These are phyloP conservation scores for Elysia crispata DNA, from an alignment of 2,888 invertebrate genomes.

Conservation along the genomic window DNA sequence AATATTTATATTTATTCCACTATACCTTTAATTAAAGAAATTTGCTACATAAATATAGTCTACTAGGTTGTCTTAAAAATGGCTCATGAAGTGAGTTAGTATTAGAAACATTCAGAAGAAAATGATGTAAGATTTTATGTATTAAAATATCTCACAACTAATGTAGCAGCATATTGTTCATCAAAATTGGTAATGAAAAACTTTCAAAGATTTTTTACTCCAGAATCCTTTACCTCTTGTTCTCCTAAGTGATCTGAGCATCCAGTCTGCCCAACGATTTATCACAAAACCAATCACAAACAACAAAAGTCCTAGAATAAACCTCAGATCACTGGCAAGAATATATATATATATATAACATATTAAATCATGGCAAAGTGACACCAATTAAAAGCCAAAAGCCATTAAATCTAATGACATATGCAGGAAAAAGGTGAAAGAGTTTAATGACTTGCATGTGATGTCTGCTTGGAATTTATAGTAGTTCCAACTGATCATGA, in stretches of 20 bases:
- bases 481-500: no score
- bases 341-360: background rate
- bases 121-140: no score
- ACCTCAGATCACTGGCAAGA: slow-evolving; percentile 65
- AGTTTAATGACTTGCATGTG: background rate
- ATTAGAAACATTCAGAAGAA: no score
- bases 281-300: slow-evolving; percentile 62
- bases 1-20: no score
- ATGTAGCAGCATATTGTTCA: no score
- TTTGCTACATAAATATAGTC: no score
- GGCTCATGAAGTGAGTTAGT: no score
- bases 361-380: background rate
- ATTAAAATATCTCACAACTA: no score
- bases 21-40: no score
- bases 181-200: no score
- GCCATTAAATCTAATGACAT: background rate
- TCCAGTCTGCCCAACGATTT: slow-evolving; percentile 66
- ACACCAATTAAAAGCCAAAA: background rate
- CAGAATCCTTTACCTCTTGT: slow-evolving; percentile 51
- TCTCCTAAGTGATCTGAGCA: slow-evolving; percentile 58
- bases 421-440: background rate
- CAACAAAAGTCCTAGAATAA: slow-evolving; percentile 61
- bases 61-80: no score
- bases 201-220: no score
- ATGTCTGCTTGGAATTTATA: background rate